Evolutionary conservation across 2,888 invertebrate genomes (phyloP).

Genomic region (Panopea generosa): DNA sequence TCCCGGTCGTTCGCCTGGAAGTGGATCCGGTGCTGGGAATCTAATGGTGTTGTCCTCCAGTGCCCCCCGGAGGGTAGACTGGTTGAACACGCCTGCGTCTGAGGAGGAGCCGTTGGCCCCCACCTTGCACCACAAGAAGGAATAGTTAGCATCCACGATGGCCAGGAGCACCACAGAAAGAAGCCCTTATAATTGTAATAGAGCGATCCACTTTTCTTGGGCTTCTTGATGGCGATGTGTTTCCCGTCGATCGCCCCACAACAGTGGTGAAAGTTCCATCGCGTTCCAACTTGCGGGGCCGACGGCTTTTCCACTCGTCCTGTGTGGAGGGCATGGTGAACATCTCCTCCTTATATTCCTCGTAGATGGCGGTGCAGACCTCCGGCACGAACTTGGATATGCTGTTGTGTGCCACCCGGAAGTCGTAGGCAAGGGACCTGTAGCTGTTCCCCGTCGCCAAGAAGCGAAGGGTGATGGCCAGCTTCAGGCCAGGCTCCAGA

Average conservation of each 20-base stretch:
- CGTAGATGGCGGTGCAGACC: constrained; percentile 24
- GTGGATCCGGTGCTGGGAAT: not conserved
- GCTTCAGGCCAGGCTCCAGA: constrained; percentile 8
- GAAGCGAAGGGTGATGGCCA: constrained; percentile 2
- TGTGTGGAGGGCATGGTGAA: constrained; percentile 14
- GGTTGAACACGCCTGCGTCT: constrained; percentile 6
- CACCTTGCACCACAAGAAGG: constrained; percentile 4
- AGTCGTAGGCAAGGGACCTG: constrained; percentile 12
- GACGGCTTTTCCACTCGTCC: constrained; percentile 24
- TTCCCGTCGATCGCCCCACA: constrained; percentile 16
- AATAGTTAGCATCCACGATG: constrained; percentile 8
- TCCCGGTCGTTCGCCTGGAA: constrained; percentile 5
- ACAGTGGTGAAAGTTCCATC: constrained; percentile 30
- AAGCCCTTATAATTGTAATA: constrained; percentile 8
- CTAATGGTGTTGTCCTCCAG: not conserved
- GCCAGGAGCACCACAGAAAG: constrained; percentile 1
- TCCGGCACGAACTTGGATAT: constrained; percentile 21
- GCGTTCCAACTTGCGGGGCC: constrained; percentile 5
- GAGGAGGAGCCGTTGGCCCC: not conserved
- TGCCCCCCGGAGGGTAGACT: not conserved
- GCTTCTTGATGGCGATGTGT: constrained; percentile 1
- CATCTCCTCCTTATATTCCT: constrained; percentile 19
- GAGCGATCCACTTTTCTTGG: not conserved
- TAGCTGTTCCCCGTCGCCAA: constrained; percentile 11
- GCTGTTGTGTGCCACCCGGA: constrained; percentile 30